Base-by-base conservation (phyloP, 2,888 invertebrate species). In the Eristalis pertinax region DNA sequence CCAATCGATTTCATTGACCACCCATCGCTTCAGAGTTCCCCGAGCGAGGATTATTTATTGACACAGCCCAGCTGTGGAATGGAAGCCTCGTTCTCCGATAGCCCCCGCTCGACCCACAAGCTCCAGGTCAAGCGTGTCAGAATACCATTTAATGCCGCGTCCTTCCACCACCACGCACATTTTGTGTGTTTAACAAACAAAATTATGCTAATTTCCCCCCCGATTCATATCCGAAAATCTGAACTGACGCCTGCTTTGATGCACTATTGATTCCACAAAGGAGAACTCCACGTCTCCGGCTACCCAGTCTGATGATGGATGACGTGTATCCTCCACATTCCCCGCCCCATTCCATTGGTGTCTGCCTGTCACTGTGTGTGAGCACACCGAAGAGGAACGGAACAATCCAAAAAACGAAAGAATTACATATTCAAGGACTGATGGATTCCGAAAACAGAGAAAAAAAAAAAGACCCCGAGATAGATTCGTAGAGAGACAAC, bases 231-330 rank as follows among this genome's bases (percentile, higher is more conserved):
- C 83, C 68, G 78, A 86, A 74, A 78, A 86, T 86, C 86, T 78
- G 74, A 83, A 74, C 69, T 86, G 86, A 83, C 85, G 85, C 82
- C 86, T 74, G 73, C 64, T 75, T 75, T 82, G 86, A 86, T 86
- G 86, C 86, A 86, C 65, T 86, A 85, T 86, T 83, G 86, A 83
- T 79, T 86, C 70, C n/a, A 50, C 29, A 63, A 58, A 19, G 15
- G 58, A 56, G 41, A 67, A 32, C 32, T 10, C 32, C 29, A 72
- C 69, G 77, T 86, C 78, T 68, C 63, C 58, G 64, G 70, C 69
- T 67, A 70, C 75, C 74, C 32, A 68, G 73, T 83, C 86, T 74
- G 32, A 86, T 86, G 86, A 86, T 86, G 86, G 83, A 86, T 86
- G 86, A 75, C 83, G 19, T n/a, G n/a, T 29, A 22, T 13, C 43